Percentiles rank a stretch among this genome's conserved stretches.
Conservation (phyloP, 2,797 vertebrate species). For the Gallirallus australis region DNA sequence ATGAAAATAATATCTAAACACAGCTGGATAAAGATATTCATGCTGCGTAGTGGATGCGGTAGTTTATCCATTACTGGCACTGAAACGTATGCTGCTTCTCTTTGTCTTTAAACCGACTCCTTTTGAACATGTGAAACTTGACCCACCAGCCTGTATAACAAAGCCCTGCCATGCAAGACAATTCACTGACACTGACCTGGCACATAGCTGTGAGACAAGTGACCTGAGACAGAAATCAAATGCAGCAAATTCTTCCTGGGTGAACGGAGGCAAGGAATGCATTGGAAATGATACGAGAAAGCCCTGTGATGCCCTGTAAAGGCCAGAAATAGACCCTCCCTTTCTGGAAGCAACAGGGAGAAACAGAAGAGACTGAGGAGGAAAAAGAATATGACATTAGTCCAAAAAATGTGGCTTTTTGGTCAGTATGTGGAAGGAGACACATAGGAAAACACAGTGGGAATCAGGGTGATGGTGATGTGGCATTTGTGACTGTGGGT, state of each 20-base stretch:
- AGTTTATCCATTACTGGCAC: background rate
- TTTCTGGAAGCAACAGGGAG: background rate
- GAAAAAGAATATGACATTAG: background rate
- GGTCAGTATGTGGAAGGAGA: background rate
- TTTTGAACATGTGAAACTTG: background rate
- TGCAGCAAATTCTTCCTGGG: background rate
- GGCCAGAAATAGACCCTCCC: background rate
- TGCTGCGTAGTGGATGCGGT: background rate
- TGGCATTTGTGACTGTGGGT: background rate
- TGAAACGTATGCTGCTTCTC: background rate
- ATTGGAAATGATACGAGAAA: background rate
- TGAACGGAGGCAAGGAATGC: constrained; percentile 17
- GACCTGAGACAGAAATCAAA: constrained; percentile 56
- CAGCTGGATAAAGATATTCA: constrained; percentile 48
- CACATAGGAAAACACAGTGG: background rate
- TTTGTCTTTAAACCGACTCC: background rate
- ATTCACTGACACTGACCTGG: background rate
- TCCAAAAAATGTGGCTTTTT: background rate
- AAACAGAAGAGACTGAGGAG: background rate
- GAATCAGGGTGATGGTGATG: background rate
- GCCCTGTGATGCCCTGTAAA: background rate
- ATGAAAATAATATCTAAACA: constrained; percentile 64
- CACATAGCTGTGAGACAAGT: background rate
- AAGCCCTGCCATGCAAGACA: constrained; percentile 20
- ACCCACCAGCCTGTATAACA: background rate